Evolutionary conservation across 2,888 invertebrate species (phyloP).

Genomic region (Tenodera sinensis): DNA sequence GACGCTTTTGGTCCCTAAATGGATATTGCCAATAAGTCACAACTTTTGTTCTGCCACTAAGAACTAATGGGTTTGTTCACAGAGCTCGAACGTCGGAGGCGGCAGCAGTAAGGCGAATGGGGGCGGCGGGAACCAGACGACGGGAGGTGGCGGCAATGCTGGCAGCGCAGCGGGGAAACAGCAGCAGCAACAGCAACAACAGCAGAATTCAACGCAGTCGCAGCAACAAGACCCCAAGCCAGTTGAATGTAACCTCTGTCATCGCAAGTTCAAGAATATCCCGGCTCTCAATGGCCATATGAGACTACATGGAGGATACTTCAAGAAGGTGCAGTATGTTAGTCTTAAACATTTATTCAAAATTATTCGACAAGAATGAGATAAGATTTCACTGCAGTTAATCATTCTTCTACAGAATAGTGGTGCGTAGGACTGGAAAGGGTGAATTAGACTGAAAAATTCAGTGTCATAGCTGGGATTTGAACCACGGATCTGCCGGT

Average conservation of each 20-base stretch:
- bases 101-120: conserved; percentile 19
- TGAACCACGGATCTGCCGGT: too few relatives aligned
- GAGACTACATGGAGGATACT: conserved; percentile 95
- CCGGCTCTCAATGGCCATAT: conserved; percentile 97
- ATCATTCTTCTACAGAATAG: too few relatives aligned
- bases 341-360: too few relatives aligned
- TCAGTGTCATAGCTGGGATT: too few relatives aligned
- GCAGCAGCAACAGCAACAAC: conserved; percentile 15
- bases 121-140: conserved; percentile 12
- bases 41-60: too few relatives aligned
- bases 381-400: too few relatives aligned
- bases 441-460: too few relatives aligned
- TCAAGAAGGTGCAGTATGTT: conserved; percentile 70
- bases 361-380: too few relatives aligned
- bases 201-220: conserved; percentile 7
- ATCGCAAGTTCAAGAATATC: conserved; percentile 94
- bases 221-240: conserved; percentile 61
- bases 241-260: conserved; percentile 92
- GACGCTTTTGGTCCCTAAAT: too few relatives aligned
- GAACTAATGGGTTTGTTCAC: background rate
- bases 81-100: conserved; percentile 24
- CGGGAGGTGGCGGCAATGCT: conserved; percentile 42
- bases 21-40: too few relatives aligned
- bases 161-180: conserved; percentile 41
- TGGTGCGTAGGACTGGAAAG: too few relatives aligned